Percentiles rank a stretch among this genome's conserved stretches.
Conservation (phyloP, 2,113 vertebrate genomes). For the Brachionichthys hirsutus region DNA sequence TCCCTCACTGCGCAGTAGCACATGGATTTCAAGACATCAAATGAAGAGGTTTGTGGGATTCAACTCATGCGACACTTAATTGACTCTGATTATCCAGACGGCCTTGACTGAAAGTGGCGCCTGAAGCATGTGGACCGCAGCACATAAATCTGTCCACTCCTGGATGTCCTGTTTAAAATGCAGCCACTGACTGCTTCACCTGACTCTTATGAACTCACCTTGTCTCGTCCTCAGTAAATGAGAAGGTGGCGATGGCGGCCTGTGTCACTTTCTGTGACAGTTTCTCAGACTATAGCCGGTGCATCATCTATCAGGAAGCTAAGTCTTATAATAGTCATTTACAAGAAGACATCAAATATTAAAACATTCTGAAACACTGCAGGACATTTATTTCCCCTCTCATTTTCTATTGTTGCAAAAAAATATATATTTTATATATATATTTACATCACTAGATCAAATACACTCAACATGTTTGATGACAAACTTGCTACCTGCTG, state of each 20-base stretch:
- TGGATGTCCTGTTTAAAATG: not conserved
- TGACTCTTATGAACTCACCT: not conserved
- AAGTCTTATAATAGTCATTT: not conserved
- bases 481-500: not conserved
- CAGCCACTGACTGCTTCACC: not conserved
- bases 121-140: slow-evolving; percentile 2
- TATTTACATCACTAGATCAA: not conserved
- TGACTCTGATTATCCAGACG: slow-evolving; percentile 32
- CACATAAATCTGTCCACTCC: not conserved
- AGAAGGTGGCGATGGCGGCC: slow-evolving; percentile 1
- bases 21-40: slow-evolving; percentile 84
- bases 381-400: too few relatives aligned
- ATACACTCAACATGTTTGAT: not conserved
- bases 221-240: not conserved
- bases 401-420: not conserved
- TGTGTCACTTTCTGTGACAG: not conserved
- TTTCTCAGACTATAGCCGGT: not conserved
- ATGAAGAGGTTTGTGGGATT: slow-evolving; percentile 79
- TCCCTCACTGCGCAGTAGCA: slow-evolving; percentile 77
- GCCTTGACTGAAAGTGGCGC: not conserved
- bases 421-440: not conserved
- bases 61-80: slow-evolving; percentile 40
- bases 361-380: not conserved
- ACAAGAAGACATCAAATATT: not conserved
- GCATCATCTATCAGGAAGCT: slow-evolving; percentile 7